Evolutionary conservation across 2,888 invertebrate species (phyloP).

Genomic region (Ischnura elegans): DNA sequence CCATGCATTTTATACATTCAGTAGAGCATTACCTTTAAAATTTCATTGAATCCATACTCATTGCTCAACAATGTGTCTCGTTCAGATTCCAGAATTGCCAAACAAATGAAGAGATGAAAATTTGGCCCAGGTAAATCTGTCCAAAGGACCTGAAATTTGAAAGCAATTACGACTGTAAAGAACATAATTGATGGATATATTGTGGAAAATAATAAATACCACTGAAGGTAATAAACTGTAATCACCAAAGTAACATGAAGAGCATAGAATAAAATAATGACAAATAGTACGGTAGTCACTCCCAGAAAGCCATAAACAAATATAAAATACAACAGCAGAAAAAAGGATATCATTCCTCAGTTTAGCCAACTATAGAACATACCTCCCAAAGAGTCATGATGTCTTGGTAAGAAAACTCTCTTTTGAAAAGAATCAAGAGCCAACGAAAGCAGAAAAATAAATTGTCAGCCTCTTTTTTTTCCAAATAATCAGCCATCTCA

Average conservation of each 20-base stretch:
- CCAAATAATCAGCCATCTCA: slow-evolving; percentile 90
- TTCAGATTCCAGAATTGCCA: slow-evolving; percentile 95
- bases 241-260: too few relatives aligned
- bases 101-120: slow-evolving; percentile 95
- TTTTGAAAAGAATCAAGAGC: slow-evolving; percentile 96
- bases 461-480: slow-evolving; percentile 93
- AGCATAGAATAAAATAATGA: too few relatives aligned
- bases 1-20: too few relatives aligned
- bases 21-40: slow-evolving; percentile 86
- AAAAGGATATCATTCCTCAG: too few relatives aligned
- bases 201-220: too few relatives aligned
- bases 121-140: slow-evolving; percentile 96
- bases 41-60: slow-evolving; percentile 97
- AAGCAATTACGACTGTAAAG: too few relatives aligned
- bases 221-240: too few relatives aligned
- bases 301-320: too few relatives aligned
- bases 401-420: slow-evolving; percentile 93
- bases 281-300: too few relatives aligned
- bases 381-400: slow-evolving; percentile 97
- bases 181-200: too few relatives aligned
- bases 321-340: too few relatives aligned
- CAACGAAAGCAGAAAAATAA: slow-evolving; percentile 99
- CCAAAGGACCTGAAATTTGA: slow-evolving; percentile 83
- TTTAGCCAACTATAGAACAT: slow-evolving; percentile 44
- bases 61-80: slow-evolving; percentile 93